These are phyloP conservation scores for Mormyrus hasselquistii DNA, from an alignment of 2,797 vertebrate species.

Conservation along the genomic window DNA sequence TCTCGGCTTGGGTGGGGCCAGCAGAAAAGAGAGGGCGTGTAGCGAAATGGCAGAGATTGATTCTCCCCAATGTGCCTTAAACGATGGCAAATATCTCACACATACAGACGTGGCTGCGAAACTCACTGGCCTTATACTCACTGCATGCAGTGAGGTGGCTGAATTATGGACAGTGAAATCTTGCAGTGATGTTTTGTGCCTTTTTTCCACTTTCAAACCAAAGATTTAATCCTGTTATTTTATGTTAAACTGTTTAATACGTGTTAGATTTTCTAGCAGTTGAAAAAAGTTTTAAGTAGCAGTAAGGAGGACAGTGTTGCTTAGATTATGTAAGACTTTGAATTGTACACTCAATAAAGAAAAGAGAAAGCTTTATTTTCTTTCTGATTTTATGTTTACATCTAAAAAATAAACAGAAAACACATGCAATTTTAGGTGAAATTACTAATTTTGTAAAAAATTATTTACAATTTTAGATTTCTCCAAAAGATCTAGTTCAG, in stretches of 20 bases:
- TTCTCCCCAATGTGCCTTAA: background rate
- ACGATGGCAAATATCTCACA: background rate
- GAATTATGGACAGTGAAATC: background rate
- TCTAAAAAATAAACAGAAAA: background rate
- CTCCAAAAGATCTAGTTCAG: background rate
- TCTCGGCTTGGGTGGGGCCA: background rate
- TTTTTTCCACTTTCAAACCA: slow-evolving; percentile 9
- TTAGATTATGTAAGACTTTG: background rate
- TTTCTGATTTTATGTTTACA: background rate
- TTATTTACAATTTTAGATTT: slow-evolving; percentile 22
- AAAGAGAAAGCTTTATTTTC: background rate
- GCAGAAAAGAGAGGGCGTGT: background rate
- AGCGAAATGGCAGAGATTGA: background rate
- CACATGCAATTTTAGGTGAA: slow-evolving; percentile 5
- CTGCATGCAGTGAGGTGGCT: background rate
- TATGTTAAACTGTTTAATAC: background rate
- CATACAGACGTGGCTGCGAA: background rate
- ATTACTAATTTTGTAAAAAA: slow-evolving; percentile 6
- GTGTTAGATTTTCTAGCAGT: background rate
- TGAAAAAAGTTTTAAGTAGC: background rate
- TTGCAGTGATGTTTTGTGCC: background rate
- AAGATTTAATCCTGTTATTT: background rate
- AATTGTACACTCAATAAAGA: slow-evolving; percentile 7
- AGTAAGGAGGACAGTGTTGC: background rate
- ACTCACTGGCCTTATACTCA: background rate